Conservation (phyloP, 2,888 invertebrate species). For the Ichneumoninae sp. region DNA sequence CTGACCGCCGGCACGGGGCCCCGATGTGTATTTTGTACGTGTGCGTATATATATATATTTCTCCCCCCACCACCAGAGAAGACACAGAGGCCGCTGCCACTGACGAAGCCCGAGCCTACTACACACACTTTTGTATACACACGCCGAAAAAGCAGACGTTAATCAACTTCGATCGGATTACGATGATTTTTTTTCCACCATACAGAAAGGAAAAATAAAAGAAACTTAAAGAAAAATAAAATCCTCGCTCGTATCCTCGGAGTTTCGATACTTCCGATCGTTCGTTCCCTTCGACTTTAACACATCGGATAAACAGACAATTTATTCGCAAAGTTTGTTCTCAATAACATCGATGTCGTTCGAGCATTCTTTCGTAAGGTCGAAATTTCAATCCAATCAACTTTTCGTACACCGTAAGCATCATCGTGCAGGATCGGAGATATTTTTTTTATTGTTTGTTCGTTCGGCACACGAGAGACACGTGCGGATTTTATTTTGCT, state of each 20-base stretch:
- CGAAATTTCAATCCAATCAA: conserved; percentile 56
- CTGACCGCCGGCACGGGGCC: conserved; percentile 22
- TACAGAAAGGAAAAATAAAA: neutral
- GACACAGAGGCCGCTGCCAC: conserved; percentile 11
- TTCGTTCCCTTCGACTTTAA: neutral
- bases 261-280: neutral
- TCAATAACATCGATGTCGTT: conserved; percentile 59
- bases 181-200: neutral
- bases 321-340: neutral
- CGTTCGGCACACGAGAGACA: conserved; percentile 8
- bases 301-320: neutral
- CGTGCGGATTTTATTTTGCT: conserved; percentile 17
- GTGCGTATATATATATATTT: conserved; percentile 2
- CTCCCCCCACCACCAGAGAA: conserved; percentile 27
- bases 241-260: neutral
- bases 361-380: conserved; percentile 52
- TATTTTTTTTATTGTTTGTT: conserved; percentile 17
- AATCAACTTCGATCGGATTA: neutral
- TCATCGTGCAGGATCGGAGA: conserved; percentile 43
- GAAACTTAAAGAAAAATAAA: neutral
- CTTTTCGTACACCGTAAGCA: conserved; percentile 45
- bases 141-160: neutral
- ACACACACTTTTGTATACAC: neutral
- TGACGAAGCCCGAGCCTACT: neutral
- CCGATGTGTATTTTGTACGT: neutral